These are phyloP conservation scores for Heliangelus exortis DNA, from an alignment of 2,797 vertebrate genomes.

Conservation along the genomic window DNA sequence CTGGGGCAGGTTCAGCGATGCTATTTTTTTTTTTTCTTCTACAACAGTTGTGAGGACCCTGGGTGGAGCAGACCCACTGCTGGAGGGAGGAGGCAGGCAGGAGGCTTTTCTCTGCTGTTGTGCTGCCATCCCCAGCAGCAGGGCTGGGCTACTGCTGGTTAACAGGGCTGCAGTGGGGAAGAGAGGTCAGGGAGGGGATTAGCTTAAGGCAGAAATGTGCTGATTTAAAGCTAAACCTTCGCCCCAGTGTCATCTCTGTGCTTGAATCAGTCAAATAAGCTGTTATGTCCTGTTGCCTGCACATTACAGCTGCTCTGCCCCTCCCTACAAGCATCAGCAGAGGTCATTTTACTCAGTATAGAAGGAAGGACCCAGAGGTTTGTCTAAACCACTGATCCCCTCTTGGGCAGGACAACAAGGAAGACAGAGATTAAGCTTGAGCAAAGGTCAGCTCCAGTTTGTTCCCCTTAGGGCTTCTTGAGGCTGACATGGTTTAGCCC, in stretches of 20 bases:
- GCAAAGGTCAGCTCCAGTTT: background rate
- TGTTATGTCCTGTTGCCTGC: background rate
- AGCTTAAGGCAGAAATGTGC: background rate
- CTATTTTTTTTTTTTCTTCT: background rate
- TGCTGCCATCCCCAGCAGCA: background rate
- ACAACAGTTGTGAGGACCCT: background rate
- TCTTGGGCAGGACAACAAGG: background rate
- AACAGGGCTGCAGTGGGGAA: background rate
- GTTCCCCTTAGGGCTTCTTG: background rate
- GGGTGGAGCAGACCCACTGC: accelerated
- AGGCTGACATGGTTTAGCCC: background rate
- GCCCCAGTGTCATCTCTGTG: background rate
- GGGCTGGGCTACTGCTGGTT: background rate
- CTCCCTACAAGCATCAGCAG: background rate
- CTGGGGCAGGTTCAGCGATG: background rate
- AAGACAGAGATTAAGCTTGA: background rate
- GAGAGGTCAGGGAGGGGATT: background rate
- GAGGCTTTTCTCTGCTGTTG: background rate
- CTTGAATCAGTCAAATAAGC: background rate
- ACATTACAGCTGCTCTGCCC: background rate
- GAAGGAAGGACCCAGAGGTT: background rate
- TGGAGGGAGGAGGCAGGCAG: background rate
- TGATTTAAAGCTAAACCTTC: background rate
- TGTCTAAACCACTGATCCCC: background rate
- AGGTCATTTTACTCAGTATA: background rate